Conservation (phyloP, 2,888 invertebrate species). For the Eupithecia inturbata region DNA sequence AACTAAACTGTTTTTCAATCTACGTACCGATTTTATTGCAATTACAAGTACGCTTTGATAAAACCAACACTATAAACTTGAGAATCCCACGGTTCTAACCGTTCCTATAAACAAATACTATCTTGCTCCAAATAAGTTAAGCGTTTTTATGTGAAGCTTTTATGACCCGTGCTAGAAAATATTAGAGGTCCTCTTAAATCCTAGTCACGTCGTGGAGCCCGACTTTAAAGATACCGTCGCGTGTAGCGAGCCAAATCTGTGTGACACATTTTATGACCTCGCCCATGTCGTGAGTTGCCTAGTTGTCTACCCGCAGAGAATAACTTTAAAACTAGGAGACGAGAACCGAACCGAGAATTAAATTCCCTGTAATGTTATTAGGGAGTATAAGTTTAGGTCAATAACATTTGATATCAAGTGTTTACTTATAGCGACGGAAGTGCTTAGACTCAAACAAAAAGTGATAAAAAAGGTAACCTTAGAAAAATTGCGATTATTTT, state of each 20-base stretch:
- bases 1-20: not conserved
- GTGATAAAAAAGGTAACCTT: not conserved
- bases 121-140: conserved; percentile 39
- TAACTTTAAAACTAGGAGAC: conserved; percentile 14
- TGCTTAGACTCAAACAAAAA: not conserved
- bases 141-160: conserved; percentile 43
- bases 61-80: not conserved
- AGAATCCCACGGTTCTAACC: conserved; percentile 27
- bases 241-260: conserved; percentile 35
- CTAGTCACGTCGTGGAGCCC: conserved; percentile 43
- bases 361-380: no score
- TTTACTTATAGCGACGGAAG: not conserved
- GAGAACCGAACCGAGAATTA: no score
- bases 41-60: not conserved
- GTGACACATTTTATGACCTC: conserved; percentile 36
- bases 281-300: conserved; percentile 14
- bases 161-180: conserved; percentile 38
- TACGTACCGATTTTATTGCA: not conserved
- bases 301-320: conserved; percentile 21
- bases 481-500: not conserved
- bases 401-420: not conserved
- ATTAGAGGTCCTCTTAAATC: conserved; percentile 38
- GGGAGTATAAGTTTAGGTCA: not conserved
- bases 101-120: conserved; percentile 28
- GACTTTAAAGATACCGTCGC: conserved; percentile 45